Conservation (phyloP, 2,888 invertebrate species). For the Rugalucina vietnamica region DNA sequence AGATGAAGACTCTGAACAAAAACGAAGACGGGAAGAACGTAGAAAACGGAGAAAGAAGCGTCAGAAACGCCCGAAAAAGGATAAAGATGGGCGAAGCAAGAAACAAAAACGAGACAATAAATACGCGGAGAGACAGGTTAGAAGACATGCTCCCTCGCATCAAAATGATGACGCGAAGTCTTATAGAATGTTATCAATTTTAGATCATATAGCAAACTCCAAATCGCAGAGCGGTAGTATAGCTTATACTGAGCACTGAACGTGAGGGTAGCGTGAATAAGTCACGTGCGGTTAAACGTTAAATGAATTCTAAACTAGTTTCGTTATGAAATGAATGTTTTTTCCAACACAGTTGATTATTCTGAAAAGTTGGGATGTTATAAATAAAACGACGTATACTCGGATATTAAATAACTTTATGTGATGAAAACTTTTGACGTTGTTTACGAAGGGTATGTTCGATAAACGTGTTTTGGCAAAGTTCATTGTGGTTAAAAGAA, state of each 20-base stretch:
- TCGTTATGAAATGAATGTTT: too few relatives aligned
- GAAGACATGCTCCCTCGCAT: neutral
- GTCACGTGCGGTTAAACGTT: too few relatives aligned
- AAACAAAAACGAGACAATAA: slow-evolving; percentile 22
- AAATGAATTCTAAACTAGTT: too few relatives aligned
- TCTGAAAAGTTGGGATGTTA: too few relatives aligned
- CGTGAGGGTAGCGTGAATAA: too few relatives aligned
- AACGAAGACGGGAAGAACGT: slow-evolving; percentile 4
- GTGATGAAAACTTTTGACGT: too few relatives aligned
- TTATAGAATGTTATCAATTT: slow-evolving; percentile 37
- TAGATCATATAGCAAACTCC: slow-evolving; percentile 26
- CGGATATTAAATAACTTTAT: too few relatives aligned
- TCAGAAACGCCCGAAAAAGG: slow-evolving; percentile 29
- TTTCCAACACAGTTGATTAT: too few relatives aligned
- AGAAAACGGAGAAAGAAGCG: slow-evolving; percentile 32
- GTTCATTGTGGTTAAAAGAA: too few relatives aligned
- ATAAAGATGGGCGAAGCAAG: slow-evolving; percentile 16
- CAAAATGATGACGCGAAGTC: slow-evolving; percentile 7
- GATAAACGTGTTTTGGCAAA: too few relatives aligned
- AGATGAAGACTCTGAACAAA: slow-evolving; percentile 25
- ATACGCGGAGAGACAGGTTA: neutral
- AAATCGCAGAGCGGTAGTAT: slow-evolving; percentile 32
- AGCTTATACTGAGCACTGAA: slow-evolving; percentile 29
- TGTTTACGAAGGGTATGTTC: too few relatives aligned
- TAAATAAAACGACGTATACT: too few relatives aligned